Percentiles rank a stretch among this genome's conserved stretches.
Evolutionary conservation across 2,888 invertebrate genomes (phyloP).

Genomic region (Bombyx huttoni): DNA sequence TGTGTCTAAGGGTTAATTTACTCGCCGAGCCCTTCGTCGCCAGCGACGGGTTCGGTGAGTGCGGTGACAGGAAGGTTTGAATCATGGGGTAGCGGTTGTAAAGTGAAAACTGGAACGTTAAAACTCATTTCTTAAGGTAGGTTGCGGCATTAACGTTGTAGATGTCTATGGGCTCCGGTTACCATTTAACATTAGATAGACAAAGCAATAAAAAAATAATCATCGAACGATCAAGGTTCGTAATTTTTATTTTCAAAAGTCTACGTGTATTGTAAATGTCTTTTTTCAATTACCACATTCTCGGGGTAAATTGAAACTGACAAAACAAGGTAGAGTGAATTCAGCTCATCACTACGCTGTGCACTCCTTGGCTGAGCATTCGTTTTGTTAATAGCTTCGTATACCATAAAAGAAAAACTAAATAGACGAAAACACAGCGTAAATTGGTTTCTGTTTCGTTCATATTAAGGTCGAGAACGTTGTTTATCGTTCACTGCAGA

Average conservation of each 20-base stretch:
- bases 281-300: slow-evolving; percentile 52
- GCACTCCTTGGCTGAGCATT: slow-evolving; percentile 23
- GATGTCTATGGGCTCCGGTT: too few relatives aligned
- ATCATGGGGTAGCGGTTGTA: too few relatives aligned
- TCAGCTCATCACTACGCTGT: slow-evolving; percentile 26
- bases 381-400: slow-evolving; percentile 22
- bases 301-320: slow-evolving; percentile 23
- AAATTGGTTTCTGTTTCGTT: not conserved
- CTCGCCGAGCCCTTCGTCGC: too few relatives aligned
- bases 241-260: slow-evolving; percentile 24
- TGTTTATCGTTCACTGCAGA: not conserved
- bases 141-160: too few relatives aligned
- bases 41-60: too few relatives aligned
- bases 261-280: slow-evolving; percentile 10
- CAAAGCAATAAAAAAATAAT: too few relatives aligned
- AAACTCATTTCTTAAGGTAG: too few relatives aligned
- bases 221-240: too few relatives aligned
- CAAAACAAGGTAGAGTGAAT: slow-evolving; percentile 6
- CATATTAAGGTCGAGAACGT: not conserved
- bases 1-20: too few relatives aligned
- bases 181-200: too few relatives aligned
- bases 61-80: too few relatives aligned
- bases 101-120: too few relatives aligned
- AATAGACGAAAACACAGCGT: not conserved
- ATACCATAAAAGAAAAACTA: not conserved